A percentile compares a stretch with the other conserved stretches of the same genome.
phyloP scores from a whole-genome alignment of 2,888 invertebrate genomes.

The Pristionchus japonicus region DNA sequence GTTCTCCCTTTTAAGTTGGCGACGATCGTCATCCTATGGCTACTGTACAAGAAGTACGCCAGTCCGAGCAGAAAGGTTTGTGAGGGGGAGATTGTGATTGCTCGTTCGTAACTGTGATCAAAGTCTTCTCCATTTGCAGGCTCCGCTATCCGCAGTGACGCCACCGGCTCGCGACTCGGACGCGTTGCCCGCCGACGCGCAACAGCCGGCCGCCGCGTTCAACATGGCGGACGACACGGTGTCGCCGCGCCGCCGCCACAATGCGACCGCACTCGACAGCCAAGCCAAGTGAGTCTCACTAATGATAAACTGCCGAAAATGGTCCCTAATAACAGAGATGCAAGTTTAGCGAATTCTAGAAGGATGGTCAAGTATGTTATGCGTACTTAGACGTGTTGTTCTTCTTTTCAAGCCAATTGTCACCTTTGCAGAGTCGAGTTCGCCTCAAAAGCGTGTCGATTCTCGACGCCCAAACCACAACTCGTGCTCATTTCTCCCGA shows the following conservation, averaged over 20 bases:
- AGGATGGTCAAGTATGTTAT: too few relatives aligned
- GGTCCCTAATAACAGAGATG: too few relatives aligned
- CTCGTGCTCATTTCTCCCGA: background rate
- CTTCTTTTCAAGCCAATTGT: background rate
- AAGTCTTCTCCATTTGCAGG: background rate
- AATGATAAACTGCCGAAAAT: too few relatives aligned
- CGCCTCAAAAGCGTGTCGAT: background rate
- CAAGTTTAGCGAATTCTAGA: too few relatives aligned
- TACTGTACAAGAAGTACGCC: slow-evolving; percentile 14
- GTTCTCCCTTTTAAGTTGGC: background rate
- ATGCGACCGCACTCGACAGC: background rate
- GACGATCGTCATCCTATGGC: background rate
- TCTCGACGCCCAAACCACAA: slow-evolving; percentile 21
- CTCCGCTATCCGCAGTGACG: background rate
- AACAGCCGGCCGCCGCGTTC: background rate
- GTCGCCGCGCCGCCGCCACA: background rate
- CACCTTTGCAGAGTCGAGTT: background rate
- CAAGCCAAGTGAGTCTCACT: background rate
- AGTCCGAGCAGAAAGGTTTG: background rate
- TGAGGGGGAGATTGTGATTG: too few relatives aligned
- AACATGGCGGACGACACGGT: background rate
- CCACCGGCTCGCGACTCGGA: background rate
- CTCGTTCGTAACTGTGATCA: too few relatives aligned
- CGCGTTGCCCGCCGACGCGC: background rate
- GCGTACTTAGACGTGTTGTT: too few relatives aligned